Evolutionary conservation across 23 tunicate genomes (phyloP), one percentile per base, ranked within the genome.

Genomic region (Phallusia fumigata): DNA sequence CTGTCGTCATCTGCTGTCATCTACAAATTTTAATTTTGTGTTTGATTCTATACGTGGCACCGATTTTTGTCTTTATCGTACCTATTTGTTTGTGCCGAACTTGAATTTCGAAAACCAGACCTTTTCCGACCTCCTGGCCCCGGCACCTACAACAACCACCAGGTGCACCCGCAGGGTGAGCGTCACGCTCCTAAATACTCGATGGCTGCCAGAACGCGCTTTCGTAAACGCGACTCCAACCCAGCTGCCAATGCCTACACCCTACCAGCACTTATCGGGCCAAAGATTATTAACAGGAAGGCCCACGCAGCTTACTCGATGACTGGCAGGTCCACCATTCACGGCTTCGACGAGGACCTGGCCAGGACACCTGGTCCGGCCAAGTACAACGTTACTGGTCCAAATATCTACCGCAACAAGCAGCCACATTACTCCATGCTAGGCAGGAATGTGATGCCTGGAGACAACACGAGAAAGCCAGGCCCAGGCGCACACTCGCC

Each of bases 401-500:
- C 89, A 45, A 88, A 92, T 50, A 21, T 50, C 13, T 83, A 75
- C 76, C 82, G 88, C 51, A 79, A 76, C 76, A 92, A 87, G 78
- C 97, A 92, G 65, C 97, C 97, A 19, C 89, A 74, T 32, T 92
- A 87, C 79, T 92, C 97, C 24, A 92, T 92, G 97, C 85, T 87
- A 18, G 97, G 97, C 34, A 87, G 97, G 74, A 92, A 92, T 72
- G 89, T 82, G 45, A 87, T 92, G 97, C 97, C 97, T 12, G 97
- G 97, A 22, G 97, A 92, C 80, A 87, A 83, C 74, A 92, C 97
- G 24, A 73, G 97, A 33, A 92, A 92, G 36, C 97, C 97, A 32
- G 97, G 97, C 18, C 97, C 97, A 0, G 97, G 97, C 6, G 97
- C 97, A 2, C 97, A 92, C 83, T 92, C 89, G n/a, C 97, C 97